phyloP scores from a whole-genome alignment of 2,113 vertebrate genomes.

The Phrynosoma platyrhinos region DNA sequence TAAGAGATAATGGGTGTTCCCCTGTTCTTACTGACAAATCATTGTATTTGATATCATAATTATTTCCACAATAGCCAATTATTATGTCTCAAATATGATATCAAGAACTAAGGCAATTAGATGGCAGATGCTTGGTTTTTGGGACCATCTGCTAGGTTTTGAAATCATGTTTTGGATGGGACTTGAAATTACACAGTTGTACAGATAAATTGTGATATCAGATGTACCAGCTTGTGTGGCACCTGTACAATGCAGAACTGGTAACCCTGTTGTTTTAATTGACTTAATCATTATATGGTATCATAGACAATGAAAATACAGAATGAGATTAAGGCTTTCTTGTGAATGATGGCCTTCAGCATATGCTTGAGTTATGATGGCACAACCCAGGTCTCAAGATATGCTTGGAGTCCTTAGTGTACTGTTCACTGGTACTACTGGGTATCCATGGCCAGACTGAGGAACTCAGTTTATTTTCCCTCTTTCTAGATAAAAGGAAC shows the following conservation, averaged over 20 bases:
- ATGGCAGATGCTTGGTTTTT: conserved; percentile 65
- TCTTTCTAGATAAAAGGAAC: too few relatives aligned
- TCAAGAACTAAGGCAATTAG: conserved; percentile 60
- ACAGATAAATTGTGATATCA: conserved; percentile 31
- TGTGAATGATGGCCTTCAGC: not conserved
- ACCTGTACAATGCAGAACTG: not conserved
- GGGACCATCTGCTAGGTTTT: conserved; percentile 64
- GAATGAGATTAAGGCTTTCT: not conserved
- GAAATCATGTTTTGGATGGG: conserved; percentile 56
- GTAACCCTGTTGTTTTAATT: not conserved
- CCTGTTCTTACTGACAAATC: conserved; percentile 32
- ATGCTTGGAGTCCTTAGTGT: too few relatives aligned
- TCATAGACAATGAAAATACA: not conserved
- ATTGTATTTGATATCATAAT: conserved; percentile 52
- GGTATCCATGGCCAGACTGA: too few relatives aligned
- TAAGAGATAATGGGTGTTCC: not conserved
- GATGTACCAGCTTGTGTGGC: conserved; percentile 5
- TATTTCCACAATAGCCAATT: conserved; percentile 61
- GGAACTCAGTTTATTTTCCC: too few relatives aligned
- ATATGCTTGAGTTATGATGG: not conserved
- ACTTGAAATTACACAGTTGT: conserved; percentile 60
- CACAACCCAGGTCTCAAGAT: not conserved
- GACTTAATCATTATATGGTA: not conserved
- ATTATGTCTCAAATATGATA: conserved; percentile 67
- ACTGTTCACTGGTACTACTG: too few relatives aligned